Base-by-base conservation (phyloP, 2,888 invertebrate genomes). In the Synanthedon tipuliformis region DNA sequence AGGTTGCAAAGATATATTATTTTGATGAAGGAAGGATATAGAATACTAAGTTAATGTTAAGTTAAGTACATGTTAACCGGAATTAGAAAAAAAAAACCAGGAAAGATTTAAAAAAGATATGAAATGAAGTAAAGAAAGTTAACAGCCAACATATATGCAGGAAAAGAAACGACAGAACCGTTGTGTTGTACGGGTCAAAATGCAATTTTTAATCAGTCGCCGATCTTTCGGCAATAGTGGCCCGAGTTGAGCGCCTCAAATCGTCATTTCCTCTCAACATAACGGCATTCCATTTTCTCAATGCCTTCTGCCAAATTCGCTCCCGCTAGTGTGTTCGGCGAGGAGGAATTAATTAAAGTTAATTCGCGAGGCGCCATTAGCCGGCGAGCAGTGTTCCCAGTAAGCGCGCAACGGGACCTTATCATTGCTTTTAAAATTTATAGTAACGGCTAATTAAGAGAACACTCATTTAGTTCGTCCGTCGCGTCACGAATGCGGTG, bases 371-470 rank as follows among this genome's bases (percentile, higher is more conserved):
- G 69, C 71, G 67, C 76, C 74, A 81, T 82, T 78, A 81, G 69
- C 64, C 61, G 64, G 61, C 66, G 62, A 60, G 64, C 65, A 60
- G 61, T 68, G 70, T 71, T 72, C 67, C 60, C 71, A 66, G 68
- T 64, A 67, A 67, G 61, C 65, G 66, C 58, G 59, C 63, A 78
- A 82, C 84, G 81, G 85, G 75, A 80, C 78, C 77, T 81, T 83
- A 82, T 82, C 82, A 75, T 69, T 61, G 77, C 70, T 72, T 76
- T 79, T 77, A 75, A 82, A 84, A 81, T 83, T 78, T 84, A 81
- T 83, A 74, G 79, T 75, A 78, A 75, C 77, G 74, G 72, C 77
- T 84, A 85, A 83, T 83, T 85, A 84, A 81, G 74, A 76, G 75
- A 73, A 77, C 68, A 75, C 69, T 75, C 74, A 73, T 76, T 80